Evolutionary conservation across 2,113 vertebrate genomes (phyloP).

Genomic region (Rhinichthys klamathensis): DNA sequence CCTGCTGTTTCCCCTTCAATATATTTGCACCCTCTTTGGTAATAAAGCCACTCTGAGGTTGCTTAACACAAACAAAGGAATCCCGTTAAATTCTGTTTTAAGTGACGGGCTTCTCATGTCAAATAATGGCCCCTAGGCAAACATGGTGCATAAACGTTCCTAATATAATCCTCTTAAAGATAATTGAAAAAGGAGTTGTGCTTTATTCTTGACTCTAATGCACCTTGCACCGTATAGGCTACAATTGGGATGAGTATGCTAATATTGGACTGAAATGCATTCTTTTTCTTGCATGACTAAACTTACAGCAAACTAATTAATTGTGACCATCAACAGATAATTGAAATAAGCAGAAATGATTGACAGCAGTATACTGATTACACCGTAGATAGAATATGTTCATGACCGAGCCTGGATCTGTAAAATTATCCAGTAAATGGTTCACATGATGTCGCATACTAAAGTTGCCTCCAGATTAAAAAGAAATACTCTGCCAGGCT

Average conservation of each 20-base stretch:
- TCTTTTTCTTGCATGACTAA: not conserved
- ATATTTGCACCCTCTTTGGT: not conserved
- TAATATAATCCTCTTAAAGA: constrained; percentile 36
- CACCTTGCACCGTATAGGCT: not conserved
- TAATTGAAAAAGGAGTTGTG: constrained; percentile 20
- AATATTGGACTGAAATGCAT: not conserved
- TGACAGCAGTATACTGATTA: not conserved
- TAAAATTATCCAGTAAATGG: not conserved
- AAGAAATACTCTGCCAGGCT: not conserved
- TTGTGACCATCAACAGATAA: not conserved
- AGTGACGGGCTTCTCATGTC: constrained; percentile 7
- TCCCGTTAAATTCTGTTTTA: constrained; percentile 9
- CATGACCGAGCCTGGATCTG: not conserved
- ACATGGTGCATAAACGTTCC: not conserved
- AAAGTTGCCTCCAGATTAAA: not conserved
- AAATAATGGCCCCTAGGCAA: constrained; percentile 13
- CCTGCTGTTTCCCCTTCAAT: not conserved
- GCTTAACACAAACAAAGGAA: constrained; percentile 26
- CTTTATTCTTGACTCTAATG: not conserved
- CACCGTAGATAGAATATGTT: not conserved
- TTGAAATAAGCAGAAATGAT: not conserved
- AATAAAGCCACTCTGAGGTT: constrained; percentile 20
- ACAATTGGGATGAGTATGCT: not conserved
- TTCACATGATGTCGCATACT: not conserved
- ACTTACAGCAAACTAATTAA: not conserved